A percentile compares a stretch with the other conserved stretches of the same genome.
Conservation (phyloP, 2,888 invertebrate genomes). For the Eueremaeus valkanovi region DNA sequence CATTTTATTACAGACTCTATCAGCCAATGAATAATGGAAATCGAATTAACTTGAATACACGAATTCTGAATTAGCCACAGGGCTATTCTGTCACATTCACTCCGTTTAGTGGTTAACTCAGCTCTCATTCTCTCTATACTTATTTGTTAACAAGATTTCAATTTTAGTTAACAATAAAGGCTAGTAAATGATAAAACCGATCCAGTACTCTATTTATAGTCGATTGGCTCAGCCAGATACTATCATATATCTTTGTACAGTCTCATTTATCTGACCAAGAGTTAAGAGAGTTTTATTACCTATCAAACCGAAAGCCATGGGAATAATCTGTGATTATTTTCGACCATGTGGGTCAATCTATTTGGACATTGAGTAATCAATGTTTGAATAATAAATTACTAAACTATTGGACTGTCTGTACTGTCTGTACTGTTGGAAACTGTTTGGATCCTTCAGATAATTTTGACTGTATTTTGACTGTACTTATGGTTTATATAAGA, state of each 20-base stretch:
- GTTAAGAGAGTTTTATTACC: no score
- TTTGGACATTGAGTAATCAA: no score
- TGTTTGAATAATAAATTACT: no score
- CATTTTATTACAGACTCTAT: constrained; percentile 32
- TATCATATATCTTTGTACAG: not conserved
- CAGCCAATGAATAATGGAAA: constrained; percentile 24
- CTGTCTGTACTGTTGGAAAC: no score
- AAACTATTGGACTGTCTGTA: no score
- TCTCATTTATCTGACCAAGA: not conserved
- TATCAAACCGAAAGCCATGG: no score
- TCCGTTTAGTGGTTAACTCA: constrained; percentile 10
- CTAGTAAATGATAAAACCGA: not conserved
- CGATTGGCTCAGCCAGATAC: not conserved
- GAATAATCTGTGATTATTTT: no score
- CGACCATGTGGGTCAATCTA: no score
- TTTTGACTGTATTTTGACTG: no score
- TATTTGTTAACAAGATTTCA: constrained; percentile 29
- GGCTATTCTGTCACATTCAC: constrained; percentile 21
- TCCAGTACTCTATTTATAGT: not conserved
- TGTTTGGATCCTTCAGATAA: no score
- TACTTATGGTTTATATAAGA: no score
- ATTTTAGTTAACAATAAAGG: not conserved
- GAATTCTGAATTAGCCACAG: constrained; percentile 3
- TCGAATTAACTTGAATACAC: constrained; percentile 26
- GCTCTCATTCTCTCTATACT: no score